Evolutionary conservation across 2,113 vertebrate genomes (phyloP), one percentile per base, ranked within the genome.

Genomic region (Dryoscopus gambensis): DNA sequence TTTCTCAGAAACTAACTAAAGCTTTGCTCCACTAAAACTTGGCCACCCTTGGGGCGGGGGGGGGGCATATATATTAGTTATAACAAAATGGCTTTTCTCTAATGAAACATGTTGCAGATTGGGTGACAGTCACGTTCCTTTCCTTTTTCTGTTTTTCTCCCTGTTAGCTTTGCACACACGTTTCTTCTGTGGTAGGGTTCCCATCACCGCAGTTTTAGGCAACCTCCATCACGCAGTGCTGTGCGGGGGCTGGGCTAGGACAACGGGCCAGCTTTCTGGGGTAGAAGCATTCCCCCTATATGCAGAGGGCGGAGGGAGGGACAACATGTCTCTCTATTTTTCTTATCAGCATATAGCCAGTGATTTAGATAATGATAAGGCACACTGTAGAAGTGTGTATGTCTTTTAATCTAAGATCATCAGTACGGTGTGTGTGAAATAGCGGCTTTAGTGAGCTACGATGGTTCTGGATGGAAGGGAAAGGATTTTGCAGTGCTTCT

Each of bases 141-240:
- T 35, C 49, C 25, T 44, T 64, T 68, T 68, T 27, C n/a, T 60
- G 6, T 60, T 42, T 57, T 76, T 80, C 24, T 60, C 31, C 21
- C 33, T 49, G 7, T 46, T 49, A 65, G 63, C 50, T 6, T 8
- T 5, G 22, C 25, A 17, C 3, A 13, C 23, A 7, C 7, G 1
- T 56, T 74, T 59, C 18, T 25, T 39, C 15, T 31, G 59, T 6
- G 18, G 16, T 24, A 33, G 5, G 10, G 18, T 42, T 64, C 42
- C 39, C 27, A 13, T 21, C 20, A 1, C 73, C 18, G 33, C 12
- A 19, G 59, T 57, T 91, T 57, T 25, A n/a, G 40, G 55, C 49
- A 40, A 4, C 14, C 12, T 24, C 22, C 1, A 1, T 17, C 52
- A 9, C 0, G 0, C 12, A 12, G 27, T 6, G 3, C 19, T 18